Evolutionary conservation across 2,113 vertebrate species (phyloP), one percentile per base, ranked within the genome.

Genomic region (Tonatia bakeri): DNA sequence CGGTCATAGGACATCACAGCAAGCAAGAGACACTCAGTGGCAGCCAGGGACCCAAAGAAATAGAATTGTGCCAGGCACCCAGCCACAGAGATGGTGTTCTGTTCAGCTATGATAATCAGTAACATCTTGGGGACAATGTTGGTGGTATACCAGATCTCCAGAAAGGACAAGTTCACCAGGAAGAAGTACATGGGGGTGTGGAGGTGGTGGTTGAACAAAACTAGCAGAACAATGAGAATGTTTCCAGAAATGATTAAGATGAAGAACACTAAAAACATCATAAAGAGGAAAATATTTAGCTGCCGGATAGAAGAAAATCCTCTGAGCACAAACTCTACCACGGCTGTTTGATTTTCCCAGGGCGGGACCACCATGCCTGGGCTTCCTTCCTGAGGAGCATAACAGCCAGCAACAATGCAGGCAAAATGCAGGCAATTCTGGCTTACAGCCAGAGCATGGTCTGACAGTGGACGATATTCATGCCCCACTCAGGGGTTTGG

Each of bases 181-280:
- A 98, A 94, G 70, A 97, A 97, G 61, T 98, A 97, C 96, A 97
- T 97, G 12, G 95, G 97, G 5, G 47, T 98, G 16, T 96, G 96
- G 9, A 97, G 94, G 54, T 88, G 75, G n/a, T 54, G 82, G n/a
- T 69, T 96, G 52, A 93, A 26, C 36, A 97, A 76, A 75, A 97
- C 95, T 26, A 97, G 40, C 10, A 92, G 17, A n/a, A 97, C 36
- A 87, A 97, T 95, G 28, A 97, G 76, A 43, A 86, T 70, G 65
- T 97, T 97, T 79, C 97, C 95, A 88, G 88, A 97, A 79, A 97
- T 0, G 20, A 88, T 97, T 76, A 96, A 85, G 45, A 93, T 26
- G 33, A 97, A 98, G 76, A 97, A 97, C 59, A 91, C 14, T 3
- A 87, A 94, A 93, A 97, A 95, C 9, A 86, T 33, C 31, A 96